Evolutionary conservation across 2,113 vertebrate genomes (phyloP).

Genomic region (Ammodytes dubius): DNA sequence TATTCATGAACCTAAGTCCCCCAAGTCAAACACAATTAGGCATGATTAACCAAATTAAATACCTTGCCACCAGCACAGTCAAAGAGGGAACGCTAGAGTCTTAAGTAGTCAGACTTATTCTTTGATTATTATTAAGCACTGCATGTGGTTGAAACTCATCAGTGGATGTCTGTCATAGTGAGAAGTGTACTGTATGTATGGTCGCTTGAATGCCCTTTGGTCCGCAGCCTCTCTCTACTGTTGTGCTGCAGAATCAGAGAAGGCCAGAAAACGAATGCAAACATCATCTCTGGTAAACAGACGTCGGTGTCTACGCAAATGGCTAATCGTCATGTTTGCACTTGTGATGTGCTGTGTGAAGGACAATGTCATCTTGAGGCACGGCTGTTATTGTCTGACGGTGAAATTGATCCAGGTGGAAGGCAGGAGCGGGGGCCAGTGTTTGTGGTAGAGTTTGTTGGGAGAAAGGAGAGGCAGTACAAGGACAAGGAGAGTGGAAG

Average conservation of each 20-base stretch:
- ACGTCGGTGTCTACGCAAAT: constrained; percentile 21
- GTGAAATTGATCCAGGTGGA: constrained; percentile 44
- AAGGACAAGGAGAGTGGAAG: constrained; percentile 29
- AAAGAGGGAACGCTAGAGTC: constrained; percentile 39
- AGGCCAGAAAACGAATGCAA: constrained; percentile 15
- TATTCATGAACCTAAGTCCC: constrained; percentile 66
- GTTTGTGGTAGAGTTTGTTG: constrained; percentile 15
- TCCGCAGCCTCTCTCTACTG: constrained; percentile 6
- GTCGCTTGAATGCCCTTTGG: constrained; percentile 44
- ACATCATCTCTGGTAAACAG: not conserved
- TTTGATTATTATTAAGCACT: constrained; percentile 43
- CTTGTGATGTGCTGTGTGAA: constrained; percentile 19
- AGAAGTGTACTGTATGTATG: not conserved
- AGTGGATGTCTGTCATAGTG: constrained; percentile 37
- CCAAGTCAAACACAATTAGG: constrained; percentile 70
- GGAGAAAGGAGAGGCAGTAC: constrained; percentile 15
- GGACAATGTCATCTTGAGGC: constrained; percentile 40
- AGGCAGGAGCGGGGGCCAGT: constrained; percentile 22
- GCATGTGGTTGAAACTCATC: constrained; percentile 48
- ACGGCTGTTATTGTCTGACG: constrained; percentile 16
- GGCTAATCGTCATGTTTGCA: constrained; percentile 24
- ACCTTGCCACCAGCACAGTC: constrained; percentile 58
- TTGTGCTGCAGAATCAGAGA: not conserved
- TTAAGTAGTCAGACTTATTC: constrained; percentile 59
- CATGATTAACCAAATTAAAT: constrained; percentile 75